phyloP scores from a whole-genome alignment of 2,888 invertebrate species.

The Lycaena phlaeas region DNA sequence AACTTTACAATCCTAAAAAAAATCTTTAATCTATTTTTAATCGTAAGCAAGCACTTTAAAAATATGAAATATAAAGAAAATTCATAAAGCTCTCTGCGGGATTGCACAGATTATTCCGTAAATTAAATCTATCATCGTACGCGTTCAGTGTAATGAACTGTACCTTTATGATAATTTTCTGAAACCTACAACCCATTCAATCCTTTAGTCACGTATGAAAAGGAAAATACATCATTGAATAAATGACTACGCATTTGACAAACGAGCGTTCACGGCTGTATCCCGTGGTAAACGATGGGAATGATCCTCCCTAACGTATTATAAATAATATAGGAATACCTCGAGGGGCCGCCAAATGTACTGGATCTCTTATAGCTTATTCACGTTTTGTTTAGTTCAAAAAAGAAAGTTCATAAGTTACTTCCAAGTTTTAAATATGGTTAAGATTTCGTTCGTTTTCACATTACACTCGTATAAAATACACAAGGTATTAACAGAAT shows the following conservation, averaged over 20 bases:
- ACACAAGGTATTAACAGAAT: no score
- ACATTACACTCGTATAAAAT: no score
- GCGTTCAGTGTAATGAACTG: no score
- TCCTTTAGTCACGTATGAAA: conserved; percentile 29
- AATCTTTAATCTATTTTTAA: no score
- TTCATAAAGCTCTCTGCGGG: no score
- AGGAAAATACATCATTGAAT: conserved; percentile 54
- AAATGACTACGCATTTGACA: conserved; percentile 71
- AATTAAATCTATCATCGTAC: no score
- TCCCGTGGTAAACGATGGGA: conserved; percentile 61
- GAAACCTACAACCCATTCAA: conserved; percentile 20
- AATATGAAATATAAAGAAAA: no score
- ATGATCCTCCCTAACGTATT: conserved; percentile 66
- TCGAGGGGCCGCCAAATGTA: conserved; percentile 51
- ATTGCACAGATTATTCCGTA: no score
- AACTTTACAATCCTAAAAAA: no score
- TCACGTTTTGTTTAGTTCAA: conserved; percentile 30
- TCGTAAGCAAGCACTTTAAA: no score
- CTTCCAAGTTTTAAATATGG: conserved; percentile 17
- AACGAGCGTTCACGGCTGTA: conserved; percentile 67
- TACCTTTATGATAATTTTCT: conserved; percentile 6
- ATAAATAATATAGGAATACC: conserved; percentile 62
- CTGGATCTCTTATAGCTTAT: conserved; percentile 49
- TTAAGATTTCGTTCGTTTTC: neutral
- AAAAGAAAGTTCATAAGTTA: conserved; percentile 16